phyloP scores from a whole-genome alignment of 2,113 vertebrate species.

The Sebastes fasciatus region DNA sequence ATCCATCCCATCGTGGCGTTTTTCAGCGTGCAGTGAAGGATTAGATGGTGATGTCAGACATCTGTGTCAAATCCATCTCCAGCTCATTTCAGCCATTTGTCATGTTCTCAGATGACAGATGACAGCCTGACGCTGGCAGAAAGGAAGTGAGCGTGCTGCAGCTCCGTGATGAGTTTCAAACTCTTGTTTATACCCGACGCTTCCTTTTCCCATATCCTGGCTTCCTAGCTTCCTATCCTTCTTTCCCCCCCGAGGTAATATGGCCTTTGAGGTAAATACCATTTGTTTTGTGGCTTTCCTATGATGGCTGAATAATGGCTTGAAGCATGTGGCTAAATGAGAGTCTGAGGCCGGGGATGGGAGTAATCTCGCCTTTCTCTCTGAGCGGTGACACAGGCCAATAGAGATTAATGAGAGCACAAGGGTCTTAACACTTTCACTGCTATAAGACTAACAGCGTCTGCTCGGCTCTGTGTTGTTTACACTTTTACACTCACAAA shows the following conservation, averaged over 20 bases:
- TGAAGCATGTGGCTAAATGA: slow-evolving; percentile 82
- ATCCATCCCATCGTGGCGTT: slow-evolving; percentile 50
- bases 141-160: slow-evolving; percentile 44
- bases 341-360: slow-evolving; percentile 74
- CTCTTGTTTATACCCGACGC: slow-evolving; percentile 40
- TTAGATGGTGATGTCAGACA: slow-evolving; percentile 79
- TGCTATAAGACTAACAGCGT: slow-evolving; percentile 40
- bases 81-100: slow-evolving; percentile 72
- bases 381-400: slow-evolving; percentile 75
- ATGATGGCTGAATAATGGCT: slow-evolving; percentile 84
- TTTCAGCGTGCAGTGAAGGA: slow-evolving; percentile 67
- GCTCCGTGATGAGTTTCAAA: slow-evolving; percentile 67
- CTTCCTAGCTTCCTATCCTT: slow-evolving; percentile 22
- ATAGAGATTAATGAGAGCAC: slow-evolving; percentile 84
- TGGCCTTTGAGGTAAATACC: slow-evolving; percentile 82
- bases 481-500: slow-evolving; percentile 29
- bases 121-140: slow-evolving; percentile 59
- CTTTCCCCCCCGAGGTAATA: slow-evolving; percentile 46
- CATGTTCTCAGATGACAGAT: slow-evolving; percentile 73
- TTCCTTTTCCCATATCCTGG: slow-evolving; percentile 32
- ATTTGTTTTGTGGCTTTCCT: slow-evolving; percentile 80
- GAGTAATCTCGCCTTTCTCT: slow-evolving; percentile 82
- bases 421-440: slow-evolving; percentile 69
- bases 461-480: slow-evolving; percentile 55
- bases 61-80: slow-evolving; percentile 79